phyloP scores from a whole-genome alignment of 2,113 vertebrate genomes.

The Charina bottae region DNA sequence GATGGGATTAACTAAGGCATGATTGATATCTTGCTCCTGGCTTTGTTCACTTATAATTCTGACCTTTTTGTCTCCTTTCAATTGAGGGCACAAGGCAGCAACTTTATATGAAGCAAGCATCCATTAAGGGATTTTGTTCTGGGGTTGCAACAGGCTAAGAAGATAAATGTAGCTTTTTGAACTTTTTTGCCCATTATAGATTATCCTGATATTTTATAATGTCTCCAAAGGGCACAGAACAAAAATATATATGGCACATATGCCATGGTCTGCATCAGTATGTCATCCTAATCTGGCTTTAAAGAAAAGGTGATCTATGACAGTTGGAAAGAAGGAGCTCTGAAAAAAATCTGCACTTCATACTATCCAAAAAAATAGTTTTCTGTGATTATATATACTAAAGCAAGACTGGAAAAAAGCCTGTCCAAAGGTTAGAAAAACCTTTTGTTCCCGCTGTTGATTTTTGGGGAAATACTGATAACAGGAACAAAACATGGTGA shows the following conservation, averaged over 20 bases:
- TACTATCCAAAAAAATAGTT: neutral
- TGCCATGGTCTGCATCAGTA: neutral
- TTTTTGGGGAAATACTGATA: neutral
- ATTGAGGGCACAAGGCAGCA: neutral
- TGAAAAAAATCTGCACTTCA: slow-evolving; percentile 1
- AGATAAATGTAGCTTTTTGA: neutral
- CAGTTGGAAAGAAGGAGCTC: neutral
- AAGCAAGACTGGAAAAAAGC: neutral
- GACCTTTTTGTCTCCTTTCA: neutral
- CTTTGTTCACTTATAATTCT: neutral
- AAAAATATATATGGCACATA: neutral
- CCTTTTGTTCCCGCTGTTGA: neutral
- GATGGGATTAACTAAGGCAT: neutral
- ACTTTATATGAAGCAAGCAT: neutral
- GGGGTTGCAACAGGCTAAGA: neutral
- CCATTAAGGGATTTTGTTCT: neutral
- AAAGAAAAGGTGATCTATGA: neutral
- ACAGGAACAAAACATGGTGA: neutral
- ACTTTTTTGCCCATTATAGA: accelerated
- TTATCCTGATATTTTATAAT: slow-evolving; percentile 10
- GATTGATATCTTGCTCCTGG: neutral
- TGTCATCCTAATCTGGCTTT: slow-evolving; percentile 7
- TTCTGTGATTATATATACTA: neutral
- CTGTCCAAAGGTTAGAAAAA: neutral
- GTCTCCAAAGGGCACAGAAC: slow-evolving; percentile 16